These are phyloP conservation scores for Andrena minutula DNA, from an alignment of 2,888 invertebrate species.

Conservation along the genomic window DNA sequence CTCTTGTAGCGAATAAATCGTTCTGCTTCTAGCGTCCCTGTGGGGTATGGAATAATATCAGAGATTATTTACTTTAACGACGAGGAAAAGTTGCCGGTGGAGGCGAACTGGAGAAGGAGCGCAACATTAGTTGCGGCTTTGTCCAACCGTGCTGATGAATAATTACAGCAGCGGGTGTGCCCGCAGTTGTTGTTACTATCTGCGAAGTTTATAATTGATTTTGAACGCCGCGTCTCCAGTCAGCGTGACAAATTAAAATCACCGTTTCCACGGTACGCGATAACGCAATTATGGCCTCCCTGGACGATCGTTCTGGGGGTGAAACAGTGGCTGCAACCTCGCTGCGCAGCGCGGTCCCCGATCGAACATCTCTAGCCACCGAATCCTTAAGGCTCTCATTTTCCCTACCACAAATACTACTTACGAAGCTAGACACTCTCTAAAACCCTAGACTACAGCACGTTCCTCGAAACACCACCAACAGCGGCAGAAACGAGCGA, in stretches of 20 bases:
- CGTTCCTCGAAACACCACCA: slow-evolving; percentile 1
- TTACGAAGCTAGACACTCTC: slow-evolving; percentile 5
- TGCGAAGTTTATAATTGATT: slow-evolving; percentile 76
- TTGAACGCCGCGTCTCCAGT: slow-evolving; percentile 66
- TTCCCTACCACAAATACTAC: slow-evolving; percentile 34
- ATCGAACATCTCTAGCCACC: slow-evolving; percentile 44
- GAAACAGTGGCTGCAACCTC: slow-evolving; percentile 25
- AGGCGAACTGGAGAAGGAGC: slow-evolving; percentile 37
- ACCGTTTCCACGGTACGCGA: slow-evolving; percentile 65
- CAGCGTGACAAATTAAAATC: slow-evolving; percentile 73
- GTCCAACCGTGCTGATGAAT: slow-evolving; percentile 63
- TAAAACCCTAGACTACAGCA: neutral
- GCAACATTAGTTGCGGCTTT: slow-evolving; percentile 52
- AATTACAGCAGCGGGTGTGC: slow-evolving; percentile 60
- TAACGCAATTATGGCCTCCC: slow-evolving; percentile 70
- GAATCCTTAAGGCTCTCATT: slow-evolving; percentile 55
- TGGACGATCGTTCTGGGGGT: slow-evolving; percentile 38
- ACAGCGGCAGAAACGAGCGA: slow-evolving; percentile 23
- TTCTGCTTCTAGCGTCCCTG: neutral
- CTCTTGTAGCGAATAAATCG: slow-evolving; percentile 18
- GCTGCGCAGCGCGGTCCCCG: slow-evolving; percentile 5
- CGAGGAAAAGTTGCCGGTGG: slow-evolving; percentile 43
- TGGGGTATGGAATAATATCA: slow-evolving; percentile 30
- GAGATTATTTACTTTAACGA: slow-evolving; percentile 45
- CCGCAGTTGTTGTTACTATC: slow-evolving; percentile 66